These are phyloP conservation scores for Drosophila simulans DNA, from an alignment of 1,140 invertebrate species.

Conservation along the genomic window DNA sequence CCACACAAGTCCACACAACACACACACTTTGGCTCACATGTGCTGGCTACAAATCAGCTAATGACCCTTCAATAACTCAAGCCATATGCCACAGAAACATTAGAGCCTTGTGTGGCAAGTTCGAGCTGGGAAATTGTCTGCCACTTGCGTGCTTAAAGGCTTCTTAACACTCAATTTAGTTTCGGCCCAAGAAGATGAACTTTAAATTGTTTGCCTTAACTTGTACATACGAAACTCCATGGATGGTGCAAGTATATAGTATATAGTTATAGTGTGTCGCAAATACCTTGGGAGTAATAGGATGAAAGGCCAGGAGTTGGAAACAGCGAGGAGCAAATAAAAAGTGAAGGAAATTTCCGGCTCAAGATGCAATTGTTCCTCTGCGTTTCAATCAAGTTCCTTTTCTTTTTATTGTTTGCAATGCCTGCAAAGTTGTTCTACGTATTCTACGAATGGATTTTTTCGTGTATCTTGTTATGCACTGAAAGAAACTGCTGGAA, in stretches of 20 bases:
- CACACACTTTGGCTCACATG: not conserved
- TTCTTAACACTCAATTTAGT: slow-evolving; percentile 26
- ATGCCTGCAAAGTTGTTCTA: slow-evolving; percentile 2
- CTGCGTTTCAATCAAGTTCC: slow-evolving; percentile 1
- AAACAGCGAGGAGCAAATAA: not conserved
- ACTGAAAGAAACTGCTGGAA: not conserved
- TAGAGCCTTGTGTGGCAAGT: slow-evolving; percentile 3
- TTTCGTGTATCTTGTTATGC: not conserved
- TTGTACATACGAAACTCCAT: not conserved
- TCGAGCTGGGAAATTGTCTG: slow-evolving; percentile 14
- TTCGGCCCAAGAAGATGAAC: slow-evolving; percentile 4
- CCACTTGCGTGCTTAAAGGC: slow-evolving; percentile 20
- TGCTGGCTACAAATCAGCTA: slow-evolving; percentile 22
- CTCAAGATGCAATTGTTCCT: slow-evolving; percentile 12
- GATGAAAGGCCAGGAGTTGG: slow-evolving; percentile 2
- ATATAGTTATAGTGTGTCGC: not conserved
- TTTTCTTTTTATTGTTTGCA: slow-evolving; percentile 3
- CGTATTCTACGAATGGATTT: not conserved
- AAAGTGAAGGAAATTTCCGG: slow-evolving; percentile 10
- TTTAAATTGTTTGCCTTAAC: slow-evolving; percentile 21
- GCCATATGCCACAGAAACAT: slow-evolving; percentile 16
- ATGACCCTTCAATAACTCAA: slow-evolving; percentile 28
- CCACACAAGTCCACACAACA: not conserved
- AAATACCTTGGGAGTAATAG: slow-evolving; percentile 10
- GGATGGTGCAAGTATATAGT: not conserved